Percentiles rank a stretch among this genome's conserved stretches.
Evolutionary conservation across 2,113 vertebrate species (phyloP).

Genomic region (Pogona vitticeps): DNA sequence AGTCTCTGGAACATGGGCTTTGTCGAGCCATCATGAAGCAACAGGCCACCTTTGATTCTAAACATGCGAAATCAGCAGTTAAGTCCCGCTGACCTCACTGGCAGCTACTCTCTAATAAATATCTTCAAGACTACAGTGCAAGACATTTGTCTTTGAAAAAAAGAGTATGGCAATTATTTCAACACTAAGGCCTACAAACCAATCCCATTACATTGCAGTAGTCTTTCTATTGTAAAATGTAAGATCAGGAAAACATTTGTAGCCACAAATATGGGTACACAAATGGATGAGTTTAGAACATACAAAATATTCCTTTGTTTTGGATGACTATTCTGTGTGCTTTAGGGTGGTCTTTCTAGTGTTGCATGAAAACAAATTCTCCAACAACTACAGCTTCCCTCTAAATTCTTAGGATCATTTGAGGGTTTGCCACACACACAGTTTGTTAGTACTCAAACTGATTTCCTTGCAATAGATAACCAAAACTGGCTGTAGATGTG

Average conservation of each 20-base stretch:
- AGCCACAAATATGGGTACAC: background rate
- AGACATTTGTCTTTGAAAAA: background rate
- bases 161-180: background rate
- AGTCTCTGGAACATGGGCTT: no score
- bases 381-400: background rate
- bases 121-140: background rate
- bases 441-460: constrained; percentile 1
- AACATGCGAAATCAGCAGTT: background rate
- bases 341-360: constrained; percentile 17
- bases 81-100: background rate
- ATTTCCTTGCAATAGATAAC: background rate
- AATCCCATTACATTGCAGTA: background rate
- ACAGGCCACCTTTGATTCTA: background rate
- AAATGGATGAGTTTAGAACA: background rate
- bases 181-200: background rate
- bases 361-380: background rate
- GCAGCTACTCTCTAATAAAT: background rate
- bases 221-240: background rate
- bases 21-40: no score
- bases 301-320: background rate
- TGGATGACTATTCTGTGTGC: background rate
- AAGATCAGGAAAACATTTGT: background rate
- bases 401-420: constrained; percentile 3
- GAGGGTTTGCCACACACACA: background rate
- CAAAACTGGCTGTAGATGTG: background rate